Evolutionary conservation across 2,888 invertebrate species (phyloP).

Genomic region (Leptopterna dolabrata): DNA sequence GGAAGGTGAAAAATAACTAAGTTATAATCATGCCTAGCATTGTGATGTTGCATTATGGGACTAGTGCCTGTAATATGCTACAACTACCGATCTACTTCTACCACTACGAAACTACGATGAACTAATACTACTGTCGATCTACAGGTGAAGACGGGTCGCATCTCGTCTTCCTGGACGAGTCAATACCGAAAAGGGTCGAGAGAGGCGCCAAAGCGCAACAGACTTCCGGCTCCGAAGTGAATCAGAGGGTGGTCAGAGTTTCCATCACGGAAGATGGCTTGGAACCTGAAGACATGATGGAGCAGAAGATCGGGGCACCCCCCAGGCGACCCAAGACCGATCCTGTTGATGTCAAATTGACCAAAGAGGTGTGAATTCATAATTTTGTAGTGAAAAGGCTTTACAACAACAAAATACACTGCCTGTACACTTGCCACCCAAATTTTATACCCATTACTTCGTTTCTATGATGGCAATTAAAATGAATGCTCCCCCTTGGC

Average conservation of each 20-base stretch:
- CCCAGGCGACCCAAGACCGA: constrained; percentile 8
- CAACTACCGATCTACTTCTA: no score
- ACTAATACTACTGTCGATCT: background rate
- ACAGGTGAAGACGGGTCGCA: background rate
- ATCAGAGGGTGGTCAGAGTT: background rate
- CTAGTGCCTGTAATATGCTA: no score
- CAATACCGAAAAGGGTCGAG: constrained; percentile 20
- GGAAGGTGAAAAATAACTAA: background rate
- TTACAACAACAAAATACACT: no score
- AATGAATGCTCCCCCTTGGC: no score
- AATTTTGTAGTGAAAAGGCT: no score
- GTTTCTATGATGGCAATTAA: no score
- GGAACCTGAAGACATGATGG: background rate
- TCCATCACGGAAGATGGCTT: background rate
- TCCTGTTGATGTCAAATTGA: background rate
- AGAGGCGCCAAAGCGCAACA: background rate
- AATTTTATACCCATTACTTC: no score
- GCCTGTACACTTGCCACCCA: no score
- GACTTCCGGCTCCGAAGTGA: background rate
- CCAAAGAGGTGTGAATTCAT: constrained; percentile 15
- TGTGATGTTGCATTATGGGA: no score
- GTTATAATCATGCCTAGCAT: background rate
- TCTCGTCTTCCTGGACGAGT: constrained; percentile 26
- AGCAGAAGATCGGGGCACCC: background rate
- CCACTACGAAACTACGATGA: no score